These are phyloP conservation scores for Lagocephalus sceleratus DNA, from an alignment of 2,797 vertebrate genomes.

Conservation along the genomic window DNA sequence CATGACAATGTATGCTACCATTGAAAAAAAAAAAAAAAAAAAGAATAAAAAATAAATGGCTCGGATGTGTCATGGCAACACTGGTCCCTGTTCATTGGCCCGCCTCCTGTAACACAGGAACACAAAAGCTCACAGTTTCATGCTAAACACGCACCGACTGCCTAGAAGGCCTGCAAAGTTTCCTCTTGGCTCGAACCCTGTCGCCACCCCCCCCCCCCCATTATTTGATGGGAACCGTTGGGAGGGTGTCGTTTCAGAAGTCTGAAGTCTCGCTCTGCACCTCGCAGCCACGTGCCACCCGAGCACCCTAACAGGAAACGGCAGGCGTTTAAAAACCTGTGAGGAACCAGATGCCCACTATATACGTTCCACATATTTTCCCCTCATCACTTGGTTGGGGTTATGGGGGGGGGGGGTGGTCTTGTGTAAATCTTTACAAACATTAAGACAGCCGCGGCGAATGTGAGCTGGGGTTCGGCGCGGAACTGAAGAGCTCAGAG, in stretches of 20 bases:
- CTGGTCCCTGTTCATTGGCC: constrained; percentile 37
- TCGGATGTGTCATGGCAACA: background rate
- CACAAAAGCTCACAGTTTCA: constrained; percentile 59
- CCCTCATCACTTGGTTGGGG: no score
- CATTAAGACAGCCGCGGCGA: constrained; percentile 19
- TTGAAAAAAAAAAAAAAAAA: constrained; percentile 21
- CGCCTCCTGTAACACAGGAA: constrained; percentile 62
- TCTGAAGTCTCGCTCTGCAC: constrained; percentile 13
- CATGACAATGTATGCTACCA: constrained; percentile 1
- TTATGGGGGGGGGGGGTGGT: constrained; percentile 26
- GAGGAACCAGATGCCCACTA: constrained; percentile 5
- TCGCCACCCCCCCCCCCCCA: background rate
- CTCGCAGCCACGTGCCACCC: constrained; percentile 27
- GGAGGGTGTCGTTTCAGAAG: constrained; percentile 24
- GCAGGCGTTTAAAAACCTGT: no score
- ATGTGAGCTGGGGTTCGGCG: constrained; percentile 35
- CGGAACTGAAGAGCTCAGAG: constrained; percentile 58
- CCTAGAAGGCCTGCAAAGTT: background rate
- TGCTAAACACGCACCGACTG: constrained; percentile 39
- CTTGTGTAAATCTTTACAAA: constrained; percentile 39
- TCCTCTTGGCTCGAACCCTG: constrained; percentile 2
- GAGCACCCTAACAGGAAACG: constrained; percentile 6
- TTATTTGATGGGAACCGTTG: constrained; percentile 21
- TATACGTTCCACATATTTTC: no score
- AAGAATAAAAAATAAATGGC: constrained; percentile 15